A percentile compares a stretch with the other conserved stretches of the same genome.
These are phyloP conservation scores for Pontoporia blainvillei DNA, from an alignment of 2,113 vertebrate genomes.

Conservation along the genomic window DNA sequence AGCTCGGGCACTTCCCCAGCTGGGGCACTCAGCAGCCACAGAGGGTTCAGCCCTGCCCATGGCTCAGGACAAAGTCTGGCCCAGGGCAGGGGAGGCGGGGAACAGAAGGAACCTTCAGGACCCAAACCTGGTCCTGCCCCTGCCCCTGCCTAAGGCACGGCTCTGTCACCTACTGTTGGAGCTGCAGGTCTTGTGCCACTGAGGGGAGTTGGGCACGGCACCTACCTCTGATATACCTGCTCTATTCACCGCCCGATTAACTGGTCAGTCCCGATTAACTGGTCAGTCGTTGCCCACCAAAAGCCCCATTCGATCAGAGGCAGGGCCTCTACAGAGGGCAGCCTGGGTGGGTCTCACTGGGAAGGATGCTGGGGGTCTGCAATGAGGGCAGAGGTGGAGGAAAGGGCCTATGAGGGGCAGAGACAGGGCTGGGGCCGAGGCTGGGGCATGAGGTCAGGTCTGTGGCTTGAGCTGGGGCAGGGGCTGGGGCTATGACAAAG, in stretches of 20 bases:
- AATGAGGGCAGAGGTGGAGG: neutral
- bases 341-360: neutral
- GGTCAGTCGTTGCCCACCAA: neutral
- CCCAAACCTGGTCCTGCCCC: neutral
- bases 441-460: neutral
- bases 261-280: neutral
- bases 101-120: neutral
- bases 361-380: neutral
- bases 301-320: neutral
- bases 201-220: neutral
- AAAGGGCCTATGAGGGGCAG: neutral
- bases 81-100: neutral
- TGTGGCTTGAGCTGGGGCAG: neutral
- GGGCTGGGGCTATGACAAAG: neutral
- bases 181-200: neutral
- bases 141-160: neutral
- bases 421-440: neutral
- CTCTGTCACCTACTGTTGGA: neutral
- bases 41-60: no score
- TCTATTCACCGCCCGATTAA: neutral
- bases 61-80: neutral
- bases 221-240: neutral
- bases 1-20: neutral
- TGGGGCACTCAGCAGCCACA: neutral
- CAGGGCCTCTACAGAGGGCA: neutral